Conservation (phyloP, 2,888 invertebrate genomes). For the Tetheella fluctuosa region DNA sequence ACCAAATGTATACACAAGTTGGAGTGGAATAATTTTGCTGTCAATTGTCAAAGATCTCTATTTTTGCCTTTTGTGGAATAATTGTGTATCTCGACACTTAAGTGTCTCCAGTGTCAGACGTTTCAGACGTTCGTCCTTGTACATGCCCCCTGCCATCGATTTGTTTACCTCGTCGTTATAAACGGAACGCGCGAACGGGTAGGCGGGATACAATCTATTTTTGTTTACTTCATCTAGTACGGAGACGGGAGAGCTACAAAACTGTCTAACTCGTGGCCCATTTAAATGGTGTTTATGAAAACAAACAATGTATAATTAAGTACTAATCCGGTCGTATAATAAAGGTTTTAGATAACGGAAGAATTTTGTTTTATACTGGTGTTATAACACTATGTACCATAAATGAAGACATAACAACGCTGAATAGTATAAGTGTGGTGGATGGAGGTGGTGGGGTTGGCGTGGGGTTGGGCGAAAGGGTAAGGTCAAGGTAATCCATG, state of each 20-base stretch:
- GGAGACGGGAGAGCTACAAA: background rate
- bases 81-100: background rate
- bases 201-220: conserved; percentile 44
- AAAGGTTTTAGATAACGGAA: background rate
- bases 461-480: conserved; percentile 41
- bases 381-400: conserved; percentile 22
- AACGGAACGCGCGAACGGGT: conserved; percentile 39
- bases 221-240: conserved; percentile 23
- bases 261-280: conserved; percentile 9
- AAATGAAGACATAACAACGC: conserved; percentile 22
- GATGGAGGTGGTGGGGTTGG: conserved; percentile 25
- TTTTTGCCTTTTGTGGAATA: background rate
- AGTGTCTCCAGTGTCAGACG: conserved; percentile 16
- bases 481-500: conserved; percentile 72
- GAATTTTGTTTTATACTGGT: background rate
- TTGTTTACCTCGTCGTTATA: conserved; percentile 47
- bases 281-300: background rate
- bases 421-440: conserved; percentile 17
- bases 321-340: background rate
- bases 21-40: background rate
- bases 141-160: conserved; percentile 41
- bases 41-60: background rate
- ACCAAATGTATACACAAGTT: background rate
- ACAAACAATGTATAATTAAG: background rate
- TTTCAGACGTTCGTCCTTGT: conserved; percentile 30